Percentiles rank a stretch among this genome's conserved stretches.
phyloP scores from a whole-genome alignment of 1,140 invertebrate species.

The Bradysia coprophila region DNA sequence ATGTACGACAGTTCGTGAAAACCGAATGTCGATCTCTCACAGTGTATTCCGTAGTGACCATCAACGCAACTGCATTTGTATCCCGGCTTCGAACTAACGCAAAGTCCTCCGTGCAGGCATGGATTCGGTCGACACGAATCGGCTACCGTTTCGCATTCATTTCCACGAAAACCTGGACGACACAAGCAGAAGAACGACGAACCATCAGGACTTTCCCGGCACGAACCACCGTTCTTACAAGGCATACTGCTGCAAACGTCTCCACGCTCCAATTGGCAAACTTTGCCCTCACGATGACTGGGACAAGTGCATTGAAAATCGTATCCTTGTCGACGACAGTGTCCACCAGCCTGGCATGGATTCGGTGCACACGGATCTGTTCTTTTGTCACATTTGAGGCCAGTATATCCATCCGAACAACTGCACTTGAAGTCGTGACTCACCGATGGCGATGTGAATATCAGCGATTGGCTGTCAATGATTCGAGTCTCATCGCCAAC shows the following conservation, averaged over 20 bases:
- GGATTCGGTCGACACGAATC: conserved; percentile 83
- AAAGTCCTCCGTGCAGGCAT: conserved; percentile 67
- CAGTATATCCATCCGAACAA: conserved; percentile 60
- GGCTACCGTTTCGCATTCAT: conserved; percentile 65
- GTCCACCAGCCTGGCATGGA: conserved; percentile 63
- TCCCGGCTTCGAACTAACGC: conserved; percentile 60
- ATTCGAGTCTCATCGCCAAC: conserved; percentile 41
- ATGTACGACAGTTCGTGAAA: conserved; percentile 80
- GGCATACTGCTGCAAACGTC: conserved; percentile 68
- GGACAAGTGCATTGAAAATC: conserved; percentile 72
- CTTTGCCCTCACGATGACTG: conserved; percentile 51
- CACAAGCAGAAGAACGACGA: conserved; percentile 81
- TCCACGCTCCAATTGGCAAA: conserved; percentile 66
- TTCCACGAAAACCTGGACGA: conserved; percentile 70
- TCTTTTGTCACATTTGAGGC: conserved; percentile 57
- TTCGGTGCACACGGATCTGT: conserved; percentile 84
- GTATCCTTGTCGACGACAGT: conserved; percentile 61
- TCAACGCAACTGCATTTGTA: conserved; percentile 76
- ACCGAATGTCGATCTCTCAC: conserved; percentile 75
- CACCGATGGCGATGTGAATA: conserved; percentile 63
- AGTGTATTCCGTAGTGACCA: conserved; percentile 75
- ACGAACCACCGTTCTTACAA: conserved; percentile 77
- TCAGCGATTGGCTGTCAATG: conserved; percentile 56
- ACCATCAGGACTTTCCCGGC: conserved; percentile 66
- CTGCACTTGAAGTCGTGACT: conserved; percentile 58